Evolutionary conservation across 2,888 invertebrate species (phyloP), one percentile per base, ranked within the genome.

Genomic region (Cheilosia soror): DNA sequence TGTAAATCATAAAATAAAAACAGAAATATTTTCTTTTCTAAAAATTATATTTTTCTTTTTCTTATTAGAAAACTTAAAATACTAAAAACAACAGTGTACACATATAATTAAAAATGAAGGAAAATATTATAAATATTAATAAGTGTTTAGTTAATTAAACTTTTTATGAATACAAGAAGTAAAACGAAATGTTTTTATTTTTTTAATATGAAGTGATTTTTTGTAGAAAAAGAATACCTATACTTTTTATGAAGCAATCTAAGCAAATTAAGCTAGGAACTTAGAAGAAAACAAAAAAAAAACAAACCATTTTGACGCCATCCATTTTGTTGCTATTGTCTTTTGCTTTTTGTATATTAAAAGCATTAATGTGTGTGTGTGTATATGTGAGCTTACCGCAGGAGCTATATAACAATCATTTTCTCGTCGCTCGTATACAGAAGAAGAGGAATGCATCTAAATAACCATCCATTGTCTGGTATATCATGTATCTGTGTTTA

Each of bases 131-230:
- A 72, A 55, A 81, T 55, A 65, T 44, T 51, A 79, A 40, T 84
- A 69, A 80, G 65, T 71, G 63, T 80, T 84, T 79, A 84, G 84
- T 80, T 84, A 80, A 76, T 80, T 71, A 84, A 80, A 57, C 49
- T 69, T 77, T 77, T 65, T 72, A 78, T 83, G 73, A 73, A 78
- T 69, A 78, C 78, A 78, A 51, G 63, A 51, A 73, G 57, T 78
- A 78, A 78, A 68, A 83, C 69, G 49, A 51, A 68, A 62, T 69
- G 77, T 83, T 78, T 78, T 78, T 68, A 27, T 66, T 66, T 83
- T 72, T 78, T 53, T 55, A 65, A 65, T 33, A 51, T 42, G 47
- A 40, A 72, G 42, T 44, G 31, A 68, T 33, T 63, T 47, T 13
- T 62, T 37, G 11, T 37, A 37, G 37, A 11, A 37, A 20, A 69